Percentiles rank a stretch among this genome's conserved stretches.
phyloP scores from a whole-genome alignment of 1,140 invertebrate species.

The Brachionus paranguensis region DNA sequence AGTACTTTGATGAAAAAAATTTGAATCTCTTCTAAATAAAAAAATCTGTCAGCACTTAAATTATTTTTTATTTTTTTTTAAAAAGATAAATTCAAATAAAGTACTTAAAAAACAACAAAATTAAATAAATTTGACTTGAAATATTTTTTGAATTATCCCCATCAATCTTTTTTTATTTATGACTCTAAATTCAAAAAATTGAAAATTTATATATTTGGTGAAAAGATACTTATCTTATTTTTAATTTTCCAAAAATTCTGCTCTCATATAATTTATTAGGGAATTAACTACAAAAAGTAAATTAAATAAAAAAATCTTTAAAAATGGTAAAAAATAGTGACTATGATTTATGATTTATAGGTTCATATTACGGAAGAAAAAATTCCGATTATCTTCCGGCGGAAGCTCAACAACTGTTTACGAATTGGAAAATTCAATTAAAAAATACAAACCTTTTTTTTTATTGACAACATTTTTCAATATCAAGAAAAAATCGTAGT shows the following conservation, averaged over 20 bases:
- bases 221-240: background rate
- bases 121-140: background rate
- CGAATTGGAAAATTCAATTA: background rate
- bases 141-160: background rate
- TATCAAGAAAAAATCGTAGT: background rate
- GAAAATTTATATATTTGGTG: background rate
- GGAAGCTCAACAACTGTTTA: too few species aligned
- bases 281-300: background rate
- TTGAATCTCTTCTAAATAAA: too few species aligned
- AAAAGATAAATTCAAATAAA: too few species aligned
- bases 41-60: too few species aligned
- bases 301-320: background rate
- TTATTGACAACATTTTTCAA: background rate
- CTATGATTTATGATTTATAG: background rate
- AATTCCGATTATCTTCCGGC: too few species aligned
- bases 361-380: background rate
- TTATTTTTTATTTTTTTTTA: too few species aligned
- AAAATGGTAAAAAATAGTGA: background rate
- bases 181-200: background rate
- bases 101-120: too few species aligned
- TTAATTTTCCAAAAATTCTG: background rate
- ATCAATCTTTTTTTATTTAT: background rate
- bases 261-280: background rate
- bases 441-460: background rate
- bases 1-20: too few species aligned